Evolutionary conservation across 1,140 invertebrate genomes (phyloP).

Genomic region (Ips typographus): DNA sequence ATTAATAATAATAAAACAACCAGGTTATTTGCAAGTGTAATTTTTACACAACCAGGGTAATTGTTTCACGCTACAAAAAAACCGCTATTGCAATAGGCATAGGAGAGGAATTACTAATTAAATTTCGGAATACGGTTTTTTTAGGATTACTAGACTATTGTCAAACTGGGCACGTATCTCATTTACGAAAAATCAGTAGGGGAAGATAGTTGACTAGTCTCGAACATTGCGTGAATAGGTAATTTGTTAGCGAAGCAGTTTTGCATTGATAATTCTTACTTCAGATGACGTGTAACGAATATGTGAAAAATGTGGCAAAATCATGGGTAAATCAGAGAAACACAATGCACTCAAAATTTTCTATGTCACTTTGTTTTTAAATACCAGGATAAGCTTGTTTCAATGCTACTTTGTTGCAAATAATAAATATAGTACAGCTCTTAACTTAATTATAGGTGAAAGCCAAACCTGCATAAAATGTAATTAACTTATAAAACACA

Average conservation of each 20-base stretch:
- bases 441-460: too few species aligned
- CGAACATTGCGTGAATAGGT: constrained; percentile 18
- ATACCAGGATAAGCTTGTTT: too few species aligned
- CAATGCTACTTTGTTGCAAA: too few species aligned
- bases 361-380: too few species aligned
- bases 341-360: too few species aligned
- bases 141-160: neutral
- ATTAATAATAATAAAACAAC: constrained; percentile 16
- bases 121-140: constrained; percentile 4
- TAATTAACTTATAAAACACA: too few species aligned
- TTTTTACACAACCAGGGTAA: constrained; percentile 22
- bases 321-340: too few species aligned
- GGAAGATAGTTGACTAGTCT: constrained; percentile 3
- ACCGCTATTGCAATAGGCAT: neutral
- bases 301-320: too few species aligned
- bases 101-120: constrained; percentile 12
- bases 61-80: constrained; percentile 14
- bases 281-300: too few species aligned
- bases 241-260: constrained; percentile 2
- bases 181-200: constrained; percentile 20
- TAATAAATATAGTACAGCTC: too few species aligned
- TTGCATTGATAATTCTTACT: too few species aligned
- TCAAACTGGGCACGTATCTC: constrained; percentile 18
- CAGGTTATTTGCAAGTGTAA: constrained; percentile 20
- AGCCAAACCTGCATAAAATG: too few species aligned